Evolutionary conservation across 1,140 invertebrate genomes (phyloP).

Genomic region (Pteromalus puparum): DNA sequence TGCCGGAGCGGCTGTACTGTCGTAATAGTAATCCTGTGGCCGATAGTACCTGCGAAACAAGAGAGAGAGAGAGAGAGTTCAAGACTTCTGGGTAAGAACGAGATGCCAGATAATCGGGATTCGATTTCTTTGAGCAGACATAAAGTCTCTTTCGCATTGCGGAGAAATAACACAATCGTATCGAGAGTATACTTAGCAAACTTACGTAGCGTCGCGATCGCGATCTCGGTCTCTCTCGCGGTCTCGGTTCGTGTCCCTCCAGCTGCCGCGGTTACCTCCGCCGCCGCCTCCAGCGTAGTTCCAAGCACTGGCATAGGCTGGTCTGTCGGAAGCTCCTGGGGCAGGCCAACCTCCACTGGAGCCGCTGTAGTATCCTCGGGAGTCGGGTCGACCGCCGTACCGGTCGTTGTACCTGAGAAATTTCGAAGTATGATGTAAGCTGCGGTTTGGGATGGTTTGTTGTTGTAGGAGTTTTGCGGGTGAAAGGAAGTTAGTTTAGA

Average conservation of each 20-base stretch:
- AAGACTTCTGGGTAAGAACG: neutral
- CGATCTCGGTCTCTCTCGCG: slow-evolving; percentile 57
- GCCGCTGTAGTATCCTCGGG: slow-evolving; percentile 74
- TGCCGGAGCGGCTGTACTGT: slow-evolving; percentile 68
- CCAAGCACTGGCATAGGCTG: slow-evolving; percentile 66
- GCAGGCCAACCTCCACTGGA: slow-evolving; percentile 5
- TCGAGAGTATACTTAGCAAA: neutral
- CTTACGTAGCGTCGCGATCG: slow-evolving; percentile 49
- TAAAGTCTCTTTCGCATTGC: no score
- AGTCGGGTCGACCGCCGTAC: slow-evolving; percentile 58
- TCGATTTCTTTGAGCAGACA: no score
- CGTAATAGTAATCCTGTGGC: slow-evolving; percentile 72
- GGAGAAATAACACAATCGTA: no score
- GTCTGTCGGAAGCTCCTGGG: slow-evolving; percentile 5
- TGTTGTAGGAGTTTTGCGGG: no score
- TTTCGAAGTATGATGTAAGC: neutral
- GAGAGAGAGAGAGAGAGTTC: neutral
- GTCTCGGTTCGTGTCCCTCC: slow-evolving; percentile 64
- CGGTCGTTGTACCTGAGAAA: slow-evolving; percentile 18
- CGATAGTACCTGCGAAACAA: slow-evolving; percentile 61
- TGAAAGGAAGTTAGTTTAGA: no score
- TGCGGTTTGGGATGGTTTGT: no score
- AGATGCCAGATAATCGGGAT: no score
- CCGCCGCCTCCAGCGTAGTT: slow-evolving; percentile 64
- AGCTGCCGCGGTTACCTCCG: slow-evolving; percentile 60